Percentiles rank a stretch among this genome's conserved stretches.
phyloP scores from a whole-genome alignment of 2,113 vertebrate genomes.

The Tachysurus fulvidraco region DNA sequence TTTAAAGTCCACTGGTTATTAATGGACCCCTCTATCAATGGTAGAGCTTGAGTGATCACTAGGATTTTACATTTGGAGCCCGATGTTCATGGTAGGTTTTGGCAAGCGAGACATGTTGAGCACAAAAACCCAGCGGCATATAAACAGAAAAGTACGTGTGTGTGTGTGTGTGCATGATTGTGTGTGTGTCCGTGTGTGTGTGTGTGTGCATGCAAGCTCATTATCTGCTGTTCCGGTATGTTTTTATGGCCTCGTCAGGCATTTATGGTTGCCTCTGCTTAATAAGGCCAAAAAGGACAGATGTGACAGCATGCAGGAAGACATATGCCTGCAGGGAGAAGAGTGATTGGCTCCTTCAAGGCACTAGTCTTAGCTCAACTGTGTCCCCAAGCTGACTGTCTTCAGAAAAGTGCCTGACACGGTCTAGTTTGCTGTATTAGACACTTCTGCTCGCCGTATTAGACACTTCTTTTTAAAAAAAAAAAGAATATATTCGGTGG shows the following conservation, averaged over 20 bases:
- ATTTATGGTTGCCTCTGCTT: constrained; percentile 47
- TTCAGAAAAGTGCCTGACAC: constrained; percentile 27
- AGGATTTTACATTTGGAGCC: not conserved
- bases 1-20: constrained; percentile 32
- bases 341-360: constrained; percentile 51
- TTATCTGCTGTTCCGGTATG: constrained; percentile 45
- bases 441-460: constrained; percentile 18
- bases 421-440: constrained; percentile 3
- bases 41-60: constrained; percentile 8
- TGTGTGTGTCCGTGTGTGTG: constrained; percentile 13
- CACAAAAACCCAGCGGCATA: constrained; percentile 9
- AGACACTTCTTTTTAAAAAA: not conserved
- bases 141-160: constrained; percentile 23
- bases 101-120: constrained; percentile 25
- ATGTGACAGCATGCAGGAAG: constrained; percentile 51
- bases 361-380: constrained; percentile 35
- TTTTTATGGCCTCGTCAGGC: constrained; percentile 50
- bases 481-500: constrained; percentile 2
- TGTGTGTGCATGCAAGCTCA: constrained; percentile 24
- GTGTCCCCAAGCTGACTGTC: constrained; percentile 13
- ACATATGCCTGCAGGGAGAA: constrained; percentile 43
- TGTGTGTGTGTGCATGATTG: constrained; percentile 7
- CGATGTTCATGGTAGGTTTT: constrained; percentile 39
- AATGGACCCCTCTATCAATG: constrained; percentile 34
- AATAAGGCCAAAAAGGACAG: constrained; percentile 57